These are phyloP conservation scores for Trididemnum miniatum DNA, from an alignment of 23 tunicate species.

Conservation along the genomic window DNA sequence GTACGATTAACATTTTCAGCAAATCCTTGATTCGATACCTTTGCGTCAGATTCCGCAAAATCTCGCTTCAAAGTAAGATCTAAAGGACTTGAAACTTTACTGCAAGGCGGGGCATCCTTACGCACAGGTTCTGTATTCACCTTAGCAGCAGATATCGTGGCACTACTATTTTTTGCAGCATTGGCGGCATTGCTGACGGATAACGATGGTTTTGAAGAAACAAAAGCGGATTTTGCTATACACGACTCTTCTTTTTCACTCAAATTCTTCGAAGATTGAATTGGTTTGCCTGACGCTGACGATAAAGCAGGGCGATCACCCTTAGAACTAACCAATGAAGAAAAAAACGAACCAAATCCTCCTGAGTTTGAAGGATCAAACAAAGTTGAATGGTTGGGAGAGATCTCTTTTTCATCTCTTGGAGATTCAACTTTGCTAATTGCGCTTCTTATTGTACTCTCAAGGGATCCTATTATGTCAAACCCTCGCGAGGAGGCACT, in stretches of 20 bases:
- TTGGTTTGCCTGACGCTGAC: neutral
- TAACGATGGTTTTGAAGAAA: neutral
- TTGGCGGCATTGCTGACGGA: neutral
- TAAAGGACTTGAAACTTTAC: conserved; percentile 7
- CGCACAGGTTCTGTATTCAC: neutral
- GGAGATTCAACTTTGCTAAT: conserved; percentile 77
- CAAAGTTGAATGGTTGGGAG: neutral
- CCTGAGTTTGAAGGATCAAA: neutral
- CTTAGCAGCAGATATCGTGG: neutral
- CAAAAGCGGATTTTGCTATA: too few relatives aligned
- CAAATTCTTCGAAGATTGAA: neutral
- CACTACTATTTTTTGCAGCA: neutral
- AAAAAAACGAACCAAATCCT: neutral
- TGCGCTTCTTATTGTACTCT: conserved; percentile 88
- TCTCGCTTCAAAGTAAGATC: conserved; percentile 50
- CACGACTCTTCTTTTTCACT: too few relatives aligned
- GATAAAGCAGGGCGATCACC: neutral
- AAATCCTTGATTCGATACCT: neutral
- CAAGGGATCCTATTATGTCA: conserved; percentile 81
- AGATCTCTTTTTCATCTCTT: neutral
- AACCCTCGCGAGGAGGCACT: neutral
- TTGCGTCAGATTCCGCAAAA: neutral
- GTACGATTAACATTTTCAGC: neutral
- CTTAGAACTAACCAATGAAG: neutral
- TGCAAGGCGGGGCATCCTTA: neutral